These are phyloP conservation scores for Calvadosia cruxmelitensis DNA, from an alignment of 30 jellyfish, hydroid and myxozoan species.

Conservation along the genomic window DNA sequence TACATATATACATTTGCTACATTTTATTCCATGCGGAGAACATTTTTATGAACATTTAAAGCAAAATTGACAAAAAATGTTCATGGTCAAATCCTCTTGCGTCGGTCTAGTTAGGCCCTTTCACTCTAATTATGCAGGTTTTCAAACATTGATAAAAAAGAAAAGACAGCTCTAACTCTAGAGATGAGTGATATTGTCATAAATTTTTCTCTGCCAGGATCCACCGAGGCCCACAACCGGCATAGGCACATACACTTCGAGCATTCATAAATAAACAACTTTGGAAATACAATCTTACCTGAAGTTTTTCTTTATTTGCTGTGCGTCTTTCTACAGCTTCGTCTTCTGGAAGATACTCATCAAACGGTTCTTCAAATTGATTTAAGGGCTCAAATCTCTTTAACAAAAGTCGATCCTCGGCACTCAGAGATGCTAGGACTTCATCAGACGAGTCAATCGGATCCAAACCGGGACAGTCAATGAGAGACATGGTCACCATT, in stretches of 20 bases:
- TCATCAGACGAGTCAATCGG: conserved; percentile 20
- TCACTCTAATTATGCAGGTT: not conserved
- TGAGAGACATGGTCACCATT: conserved; percentile 46
- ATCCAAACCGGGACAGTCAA: conserved; percentile 20
- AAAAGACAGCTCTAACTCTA: too few species aligned
- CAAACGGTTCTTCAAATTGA: conserved; percentile 21
- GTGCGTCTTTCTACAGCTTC: conserved; percentile 43
- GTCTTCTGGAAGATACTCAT: conserved; percentile 51
- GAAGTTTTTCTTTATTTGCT: conserved; percentile 24
- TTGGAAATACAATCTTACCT: too few species aligned
- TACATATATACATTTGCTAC: too few species aligned
- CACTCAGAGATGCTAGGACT: conserved; percentile 12
- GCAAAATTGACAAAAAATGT: too few species aligned
- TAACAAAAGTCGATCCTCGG: conserved; percentile 38
- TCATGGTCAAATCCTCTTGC: not conserved
- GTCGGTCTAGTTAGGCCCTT: not conserved
- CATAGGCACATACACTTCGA: too few species aligned
- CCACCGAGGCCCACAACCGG: too few species aligned
- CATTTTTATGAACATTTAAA: too few species aligned
- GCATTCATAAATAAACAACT: too few species aligned
- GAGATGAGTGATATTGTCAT: too few species aligned
- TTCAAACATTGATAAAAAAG: too few species aligned
- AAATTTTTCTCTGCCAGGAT: too few species aligned
- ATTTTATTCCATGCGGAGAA: too few species aligned
- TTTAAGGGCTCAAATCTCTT: conserved; percentile 40